phyloP scores from a whole-genome alignment of 2,888 invertebrate species.

The Epinotia brunnichana region DNA sequence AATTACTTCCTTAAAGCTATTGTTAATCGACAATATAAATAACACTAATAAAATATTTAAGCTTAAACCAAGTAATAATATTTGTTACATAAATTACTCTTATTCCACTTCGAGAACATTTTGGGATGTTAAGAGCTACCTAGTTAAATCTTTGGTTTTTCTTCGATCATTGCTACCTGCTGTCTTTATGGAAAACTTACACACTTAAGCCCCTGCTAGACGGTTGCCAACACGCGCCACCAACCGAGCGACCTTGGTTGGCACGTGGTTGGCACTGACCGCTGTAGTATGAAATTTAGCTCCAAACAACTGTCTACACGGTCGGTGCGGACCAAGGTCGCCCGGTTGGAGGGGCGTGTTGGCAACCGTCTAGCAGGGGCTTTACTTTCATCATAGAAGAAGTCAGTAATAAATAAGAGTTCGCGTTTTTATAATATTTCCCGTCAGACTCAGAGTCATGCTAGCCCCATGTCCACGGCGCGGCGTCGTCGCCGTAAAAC shows the following conservation, averaged over 20 bases:
- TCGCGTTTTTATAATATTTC: too few relatives aligned
- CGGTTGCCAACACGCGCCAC: too few relatives aligned
- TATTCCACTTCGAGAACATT: slow-evolving; percentile 52
- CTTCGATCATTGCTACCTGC: slow-evolving; percentile 6
- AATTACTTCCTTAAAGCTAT: slow-evolving; percentile 37
- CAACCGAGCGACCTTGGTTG: too few relatives aligned
- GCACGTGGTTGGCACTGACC: too few relatives aligned
- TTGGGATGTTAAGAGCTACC: slow-evolving; percentile 40
- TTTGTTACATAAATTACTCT: slow-evolving; percentile 66
- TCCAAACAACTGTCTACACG: too few relatives aligned
- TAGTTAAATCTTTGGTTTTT: slow-evolving; percentile 27
- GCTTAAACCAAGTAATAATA: slow-evolving; percentile 62
- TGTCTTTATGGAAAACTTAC: neutral
- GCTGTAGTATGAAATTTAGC: too few relatives aligned
- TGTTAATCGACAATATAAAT: slow-evolving; percentile 65
- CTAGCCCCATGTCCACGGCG: too few relatives aligned
- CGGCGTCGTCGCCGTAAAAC: too few relatives aligned
- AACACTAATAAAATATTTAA: slow-evolving; percentile 62
- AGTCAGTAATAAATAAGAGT: neutral
- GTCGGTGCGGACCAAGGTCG: too few relatives aligned
- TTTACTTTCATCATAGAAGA: neutral
- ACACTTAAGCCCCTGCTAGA: too few relatives aligned
- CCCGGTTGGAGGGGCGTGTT: too few relatives aligned
- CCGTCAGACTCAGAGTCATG: neutral
- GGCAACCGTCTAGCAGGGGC: too few relatives aligned